A percentile compares a stretch with the other conserved stretches of the same genome.
These are phyloP conservation scores for Whitmania pigra DNA, from an alignment of 1,140 invertebrate genomes.

Conservation along the genomic window DNA sequence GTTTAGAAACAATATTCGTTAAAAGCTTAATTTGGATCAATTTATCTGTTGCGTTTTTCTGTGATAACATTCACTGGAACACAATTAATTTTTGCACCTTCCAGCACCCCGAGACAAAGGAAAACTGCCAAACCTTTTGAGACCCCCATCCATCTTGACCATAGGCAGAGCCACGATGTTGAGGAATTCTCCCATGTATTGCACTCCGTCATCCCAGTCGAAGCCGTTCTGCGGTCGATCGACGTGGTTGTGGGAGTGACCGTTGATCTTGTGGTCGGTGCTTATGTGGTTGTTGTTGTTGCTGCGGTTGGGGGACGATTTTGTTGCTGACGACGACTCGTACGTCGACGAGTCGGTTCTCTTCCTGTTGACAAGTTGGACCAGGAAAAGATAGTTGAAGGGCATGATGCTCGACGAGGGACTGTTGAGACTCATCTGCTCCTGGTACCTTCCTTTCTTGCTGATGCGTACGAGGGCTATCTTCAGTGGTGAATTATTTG, in stretches of 20 bases:
- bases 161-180: no score
- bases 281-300: conserved; percentile 4
- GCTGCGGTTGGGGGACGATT: neutral
- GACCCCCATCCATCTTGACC: no score
- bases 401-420: neutral
- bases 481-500: neutral
- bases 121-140: no score
- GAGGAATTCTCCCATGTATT: no score
- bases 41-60: no score
- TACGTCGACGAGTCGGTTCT: neutral
- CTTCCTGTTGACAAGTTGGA: neutral
- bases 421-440: neutral
- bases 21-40: no score
- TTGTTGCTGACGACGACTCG: neutral
- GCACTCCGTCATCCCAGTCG: no score
- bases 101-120: no score
- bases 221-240: no score
- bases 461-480: neutral
- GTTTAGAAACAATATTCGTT: no score
- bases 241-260: neutral
- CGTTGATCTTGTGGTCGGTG: neutral
- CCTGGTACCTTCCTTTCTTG: neutral
- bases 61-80: no score
- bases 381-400: conserved; percentile 4
- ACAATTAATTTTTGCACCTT: no score